Percentiles rank a stretch among this genome's conserved stretches.
Evolutionary conservation across 2,797 vertebrate species (phyloP).

Genomic region (Novumbra hubbsi): DNA sequence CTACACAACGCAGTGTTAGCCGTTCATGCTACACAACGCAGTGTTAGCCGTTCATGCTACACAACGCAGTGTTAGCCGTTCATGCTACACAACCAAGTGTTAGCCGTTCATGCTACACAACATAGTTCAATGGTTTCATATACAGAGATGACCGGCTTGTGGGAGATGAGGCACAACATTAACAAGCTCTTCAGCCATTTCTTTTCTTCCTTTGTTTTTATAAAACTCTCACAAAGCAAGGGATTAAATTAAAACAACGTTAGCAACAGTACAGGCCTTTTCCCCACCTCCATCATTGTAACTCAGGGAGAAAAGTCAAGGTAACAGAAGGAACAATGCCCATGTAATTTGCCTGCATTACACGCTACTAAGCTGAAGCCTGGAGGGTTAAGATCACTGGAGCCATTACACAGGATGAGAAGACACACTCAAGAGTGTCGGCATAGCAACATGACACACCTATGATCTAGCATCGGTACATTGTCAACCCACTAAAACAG

Average conservation of each 20-base stretch:
- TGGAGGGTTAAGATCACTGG: background rate
- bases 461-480: background rate
- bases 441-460: background rate
- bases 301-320: background rate
- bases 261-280: conserved; percentile 4
- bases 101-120: conserved; percentile 22
- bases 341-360: background rate
- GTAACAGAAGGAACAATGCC: background rate
- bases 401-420: background rate
- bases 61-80: conserved; percentile 42
- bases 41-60: conserved; percentile 22
- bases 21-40: conserved; percentile 34
- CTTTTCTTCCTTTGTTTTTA: background rate
- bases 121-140: conserved; percentile 33
- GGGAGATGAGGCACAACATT: conserved; percentile 45
- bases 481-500: background rate
- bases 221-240: conserved; percentile 9
- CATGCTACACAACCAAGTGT: conserved; percentile 27
- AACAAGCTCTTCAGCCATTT: conserved; percentile 26
- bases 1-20: conserved; percentile 41
- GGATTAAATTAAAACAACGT: conserved; percentile 6
- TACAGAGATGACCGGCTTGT: conserved; percentile 5
- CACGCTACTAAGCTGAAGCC: background rate
- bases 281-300: background rate
- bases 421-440: background rate